Conservation (phyloP, 1,140 invertebrate genomes). For the Heliothis virescens region DNA sequence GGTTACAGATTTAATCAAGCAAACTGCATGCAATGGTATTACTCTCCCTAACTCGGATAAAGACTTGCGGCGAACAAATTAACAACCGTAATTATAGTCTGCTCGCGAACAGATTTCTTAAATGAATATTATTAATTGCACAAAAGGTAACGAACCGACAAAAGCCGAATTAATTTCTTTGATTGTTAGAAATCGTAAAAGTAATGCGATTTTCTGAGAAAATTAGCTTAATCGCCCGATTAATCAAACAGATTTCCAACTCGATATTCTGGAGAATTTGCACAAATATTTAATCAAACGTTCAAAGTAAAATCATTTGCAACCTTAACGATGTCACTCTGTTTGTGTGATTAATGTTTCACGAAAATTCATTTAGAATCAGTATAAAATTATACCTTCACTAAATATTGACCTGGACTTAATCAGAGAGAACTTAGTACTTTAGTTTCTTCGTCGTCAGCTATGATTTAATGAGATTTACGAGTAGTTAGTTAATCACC, state of each 20-base stretch:
- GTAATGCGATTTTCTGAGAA: slow-evolving; percentile 55
- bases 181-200: slow-evolving; percentile 61
- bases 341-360: slow-evolving; percentile 5
- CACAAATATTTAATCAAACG: slow-evolving; percentile 47
- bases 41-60: slow-evolving; percentile 6
- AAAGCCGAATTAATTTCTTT: slow-evolving; percentile 62
- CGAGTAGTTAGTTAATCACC: slow-evolving; percentile 3
- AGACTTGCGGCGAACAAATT: not conserved
- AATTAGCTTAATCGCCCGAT: slow-evolving; percentile 51
- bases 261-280: slow-evolving; percentile 47
- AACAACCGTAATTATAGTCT: slow-evolving; percentile 48
- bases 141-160: slow-evolving; percentile 59
- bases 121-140: slow-evolving; percentile 55
- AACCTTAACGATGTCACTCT: slow-evolving; percentile 20
- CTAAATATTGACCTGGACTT: slow-evolving; percentile 9
- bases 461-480: not conserved
- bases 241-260: slow-evolving; percentile 57
- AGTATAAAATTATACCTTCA: slow-evolving; percentile 35
- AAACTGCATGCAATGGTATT: slow-evolving; percentile 20
- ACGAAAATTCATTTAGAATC: slow-evolving; percentile 36
- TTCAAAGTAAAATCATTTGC: slow-evolving; percentile 25
- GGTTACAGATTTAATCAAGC: slow-evolving; percentile 11
- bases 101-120: slow-evolving; percentile 50
- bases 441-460: slow-evolving; percentile 2
- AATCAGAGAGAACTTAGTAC: slow-evolving; percentile 7